Evolutionary conservation across 2,797 vertebrate genomes (phyloP), one percentile per base, ranked within the genome.

Genomic region (Rhinatrema bivittatum): DNA sequence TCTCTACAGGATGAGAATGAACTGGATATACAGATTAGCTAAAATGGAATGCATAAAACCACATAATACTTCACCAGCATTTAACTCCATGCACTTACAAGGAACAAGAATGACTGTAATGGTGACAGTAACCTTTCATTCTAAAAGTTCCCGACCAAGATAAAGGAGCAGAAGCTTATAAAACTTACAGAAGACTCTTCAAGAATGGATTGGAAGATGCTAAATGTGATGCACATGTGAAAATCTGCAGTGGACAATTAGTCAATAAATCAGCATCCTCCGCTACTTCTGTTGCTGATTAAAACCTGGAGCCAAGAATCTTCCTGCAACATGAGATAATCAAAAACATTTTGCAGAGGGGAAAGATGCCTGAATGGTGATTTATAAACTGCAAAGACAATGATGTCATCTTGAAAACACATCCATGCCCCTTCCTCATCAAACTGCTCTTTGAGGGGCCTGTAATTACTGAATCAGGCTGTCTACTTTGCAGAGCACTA

Each of bases 211-310:
- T 9, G 22, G 3, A 55, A 40, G 11, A 30, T 39, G 64, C 61
- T 52, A 47, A 42, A 16, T 10, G 37, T 39, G 11, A 17, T 20
- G 46, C 14, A 26, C 3, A 1, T 50, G 32, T 57, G 46, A 68
- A 54, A 12, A 38, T 46, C 44, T 33, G 49, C 13, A 25, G 8
- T 10, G 54, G 29, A 50, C 39, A 67, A 58, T 36, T 32, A 62
- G 41, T 29, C 50, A 55, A 56, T 58, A 70, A 63, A 65, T 58
- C 45, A 44, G n/a, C 32, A 42, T 61, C 42, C 21, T 62, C 33
- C 29, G 48, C 20, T 58, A 16, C 62, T 62, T 42, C 45, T 53
- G 28, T 17, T 22, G 43, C n/a, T 48, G 32, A 54, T 56, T 65
- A 64, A 70, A 76, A 58, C 24, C 23, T 60, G 41, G 21, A 74